phyloP scores from a whole-genome alignment of 2,113 vertebrate genomes.

The Orientallactaga bullata region DNA sequence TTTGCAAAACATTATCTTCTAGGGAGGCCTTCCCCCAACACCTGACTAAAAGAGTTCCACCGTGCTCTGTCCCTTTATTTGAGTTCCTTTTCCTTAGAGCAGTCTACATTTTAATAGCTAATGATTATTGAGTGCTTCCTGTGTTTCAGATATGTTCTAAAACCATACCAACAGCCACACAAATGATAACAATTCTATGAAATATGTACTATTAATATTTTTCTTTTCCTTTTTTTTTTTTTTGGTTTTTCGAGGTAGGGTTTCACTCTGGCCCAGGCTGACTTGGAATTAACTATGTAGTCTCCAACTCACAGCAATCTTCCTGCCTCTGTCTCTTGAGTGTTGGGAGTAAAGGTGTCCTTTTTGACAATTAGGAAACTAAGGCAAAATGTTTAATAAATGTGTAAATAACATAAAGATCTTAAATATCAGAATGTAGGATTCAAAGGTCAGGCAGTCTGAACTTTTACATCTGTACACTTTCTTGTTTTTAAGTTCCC shows the following conservation, averaged over 20 bases:
- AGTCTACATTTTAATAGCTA: conserved; percentile 17
- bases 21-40: background rate
- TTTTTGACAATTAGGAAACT: background rate
- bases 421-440: background rate
- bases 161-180: background rate
- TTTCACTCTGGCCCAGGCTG: too few species aligned
- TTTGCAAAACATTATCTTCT: background rate
- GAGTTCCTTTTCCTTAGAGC: conserved; percentile 4
- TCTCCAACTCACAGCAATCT: too few species aligned
- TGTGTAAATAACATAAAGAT: background rate
- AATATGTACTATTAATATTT: background rate
- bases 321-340: too few species aligned
- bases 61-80: background rate
- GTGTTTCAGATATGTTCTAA: conserved; percentile 3
- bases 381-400: background rate
- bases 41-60: background rate
- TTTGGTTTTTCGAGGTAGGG: too few species aligned
- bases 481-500: background rate
- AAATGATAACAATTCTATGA: background rate
- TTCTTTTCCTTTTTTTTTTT: too few species aligned
- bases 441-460: conserved; percentile 4
- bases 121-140: background rate
- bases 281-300: too few species aligned
- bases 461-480: background rate
- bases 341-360: too few species aligned